Evolutionary conservation across 2,797 vertebrate genomes (phyloP).

Genomic region (Enteromius radiatus): DNA sequence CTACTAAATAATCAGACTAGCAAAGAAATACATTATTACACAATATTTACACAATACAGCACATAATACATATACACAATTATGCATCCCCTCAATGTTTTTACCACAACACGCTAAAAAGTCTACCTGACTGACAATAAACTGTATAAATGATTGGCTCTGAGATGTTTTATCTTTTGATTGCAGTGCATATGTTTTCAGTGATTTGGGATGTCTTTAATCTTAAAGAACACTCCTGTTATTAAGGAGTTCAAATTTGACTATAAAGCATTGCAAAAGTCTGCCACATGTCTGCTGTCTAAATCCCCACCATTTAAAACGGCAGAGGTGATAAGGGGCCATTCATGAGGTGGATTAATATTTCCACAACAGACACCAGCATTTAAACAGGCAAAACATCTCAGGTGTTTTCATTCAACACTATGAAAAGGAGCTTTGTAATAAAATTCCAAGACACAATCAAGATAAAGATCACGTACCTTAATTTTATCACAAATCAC

Average conservation of each 20-base stretch:
- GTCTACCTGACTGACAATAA: neutral
- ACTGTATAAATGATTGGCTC: conserved; percentile 3
- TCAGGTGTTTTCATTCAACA: conserved; percentile 23
- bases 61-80: neutral
- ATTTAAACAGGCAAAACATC: conserved; percentile 4
- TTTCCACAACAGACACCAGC: conserved; percentile 19
- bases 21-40: neutral
- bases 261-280: conserved; percentile 59
- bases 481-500: conserved; percentile 26
- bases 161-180: conserved; percentile 5
- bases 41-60: neutral
- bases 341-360: conserved; percentile 31
- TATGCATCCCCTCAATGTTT: neutral
- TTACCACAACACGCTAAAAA: neutral
- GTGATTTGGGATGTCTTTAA: conserved; percentile 51
- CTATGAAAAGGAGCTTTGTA: conserved; percentile 15
- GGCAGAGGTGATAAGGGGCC: neutral
- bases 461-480: conserved; percentile 1
- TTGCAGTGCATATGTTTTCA: conserved; percentile 26
- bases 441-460: conserved; percentile 20
- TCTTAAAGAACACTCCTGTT: conserved; percentile 45
- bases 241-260: conserved; percentile 61
- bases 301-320: conserved; percentile 13
- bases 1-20: neutral
- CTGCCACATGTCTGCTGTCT: neutral